Evolutionary conservation across 2,888 invertebrate genomes (phyloP).

Genomic region (Drosophila meridiana): DNA sequence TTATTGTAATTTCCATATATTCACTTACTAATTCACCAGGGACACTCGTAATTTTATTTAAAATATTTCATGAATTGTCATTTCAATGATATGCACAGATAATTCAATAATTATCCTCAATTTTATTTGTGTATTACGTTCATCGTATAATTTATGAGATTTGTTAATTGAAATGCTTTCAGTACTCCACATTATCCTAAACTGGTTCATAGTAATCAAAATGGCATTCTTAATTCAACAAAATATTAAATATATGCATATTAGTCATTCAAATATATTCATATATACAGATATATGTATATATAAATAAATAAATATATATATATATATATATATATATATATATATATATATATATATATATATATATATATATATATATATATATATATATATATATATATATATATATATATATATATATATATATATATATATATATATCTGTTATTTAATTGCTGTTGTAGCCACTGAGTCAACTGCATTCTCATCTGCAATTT

Average conservation of each 20-base stretch:
- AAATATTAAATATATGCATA: no score
- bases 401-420: background rate
- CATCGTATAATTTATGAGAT: background rate
- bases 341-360: background rate
- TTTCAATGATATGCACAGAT: background rate
- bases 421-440: background rate
- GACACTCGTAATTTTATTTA: background rate
- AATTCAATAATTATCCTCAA: background rate
- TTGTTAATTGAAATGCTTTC: conserved; percentile 9
- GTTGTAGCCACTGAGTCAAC: background rate
- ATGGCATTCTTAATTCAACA: background rate
- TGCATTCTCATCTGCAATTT: conserved; percentile 5
- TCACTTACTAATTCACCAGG: background rate
- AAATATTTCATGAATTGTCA: background rate
- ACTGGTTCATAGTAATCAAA: background rate
- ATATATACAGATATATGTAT: no score
- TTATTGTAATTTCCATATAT: background rate
- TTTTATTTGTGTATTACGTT: background rate
- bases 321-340: no score
- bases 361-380: background rate
- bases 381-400: background rate
- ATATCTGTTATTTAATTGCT: conserved; percentile 1
- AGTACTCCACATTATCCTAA: background rate
- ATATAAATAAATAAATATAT: no score
- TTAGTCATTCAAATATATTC: no score